phyloP scores from a whole-genome alignment of 2,888 invertebrate species.

The Melieria picta region DNA sequence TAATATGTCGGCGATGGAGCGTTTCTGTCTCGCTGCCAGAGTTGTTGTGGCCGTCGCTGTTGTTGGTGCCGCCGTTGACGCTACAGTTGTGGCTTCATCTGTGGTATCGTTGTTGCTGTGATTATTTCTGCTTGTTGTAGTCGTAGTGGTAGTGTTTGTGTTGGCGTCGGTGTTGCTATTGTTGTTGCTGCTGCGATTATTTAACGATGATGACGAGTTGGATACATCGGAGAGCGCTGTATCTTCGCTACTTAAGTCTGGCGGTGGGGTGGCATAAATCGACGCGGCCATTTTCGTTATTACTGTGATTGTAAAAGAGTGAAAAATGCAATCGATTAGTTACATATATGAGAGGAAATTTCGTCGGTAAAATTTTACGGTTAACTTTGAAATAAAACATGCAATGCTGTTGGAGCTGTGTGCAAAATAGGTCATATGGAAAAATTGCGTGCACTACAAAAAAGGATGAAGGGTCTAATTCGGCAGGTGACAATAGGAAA shows the following conservation, averaged over 20 bases:
- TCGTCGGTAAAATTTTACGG: not conserved
- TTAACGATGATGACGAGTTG: slow-evolving; percentile 62
- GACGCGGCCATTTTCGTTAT: slow-evolving; percentile 67
- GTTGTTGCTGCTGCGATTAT: slow-evolving; percentile 50
- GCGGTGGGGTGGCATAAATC: slow-evolving; percentile 67
- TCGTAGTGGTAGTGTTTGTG: slow-evolving; percentile 41
- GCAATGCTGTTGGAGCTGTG: not conserved
- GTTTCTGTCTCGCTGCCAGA: slow-evolving; percentile 40
- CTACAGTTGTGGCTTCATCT: slow-evolving; percentile 27
- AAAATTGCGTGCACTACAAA: not conserved
- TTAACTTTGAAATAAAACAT: not conserved
- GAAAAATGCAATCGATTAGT: not conserved
- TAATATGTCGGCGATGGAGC: slow-evolving; percentile 46
- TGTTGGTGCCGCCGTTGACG: slow-evolving; percentile 41
- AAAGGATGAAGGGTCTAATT: no score
- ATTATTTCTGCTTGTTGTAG: slow-evolving; percentile 34
- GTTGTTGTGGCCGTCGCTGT: slow-evolving; percentile 44
- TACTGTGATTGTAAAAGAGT: slow-evolving; percentile 48
- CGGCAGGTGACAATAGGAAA: no score
- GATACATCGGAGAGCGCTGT: slow-evolving; percentile 67
- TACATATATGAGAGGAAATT: not conserved
- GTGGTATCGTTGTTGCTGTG: slow-evolving; percentile 34
- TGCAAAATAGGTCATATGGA: not conserved
- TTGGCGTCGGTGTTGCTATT: slow-evolving; percentile 42
- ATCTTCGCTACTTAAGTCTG: slow-evolving; percentile 67